A percentile compares a stretch with the other conserved stretches of the same genome.
Conservation (phyloP, 2,888 invertebrate genomes). For the Junonia oenone region DNA sequence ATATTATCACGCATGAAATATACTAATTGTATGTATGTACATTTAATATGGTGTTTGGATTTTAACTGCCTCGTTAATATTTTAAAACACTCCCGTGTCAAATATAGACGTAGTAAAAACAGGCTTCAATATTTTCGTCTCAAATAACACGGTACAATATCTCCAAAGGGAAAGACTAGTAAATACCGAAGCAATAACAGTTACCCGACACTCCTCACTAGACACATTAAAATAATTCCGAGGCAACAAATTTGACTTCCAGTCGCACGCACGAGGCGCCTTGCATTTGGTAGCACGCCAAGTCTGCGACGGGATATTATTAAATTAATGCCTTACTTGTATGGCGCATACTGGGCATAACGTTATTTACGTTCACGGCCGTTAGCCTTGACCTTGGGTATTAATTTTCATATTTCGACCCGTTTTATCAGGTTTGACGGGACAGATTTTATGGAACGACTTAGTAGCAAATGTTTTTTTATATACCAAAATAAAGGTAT, state of each 20-base stretch:
- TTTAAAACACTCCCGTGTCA: no score
- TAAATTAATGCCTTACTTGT: conserved; percentile 28
- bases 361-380: conserved; percentile 23
- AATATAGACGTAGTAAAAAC: no score
- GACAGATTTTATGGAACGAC: no score
- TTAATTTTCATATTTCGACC: background rate
- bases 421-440: background rate
- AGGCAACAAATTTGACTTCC: conserved; percentile 23
- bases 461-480: no score
- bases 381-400: conserved; percentile 3
- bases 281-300: conserved; percentile 27
- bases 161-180: no score
- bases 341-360: conserved; percentile 16
- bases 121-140: no score
- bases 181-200: background rate
- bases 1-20: no score
- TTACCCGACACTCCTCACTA: conserved; percentile 3
- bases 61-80: no score
- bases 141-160: no score
- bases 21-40: no score
- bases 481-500: no score
- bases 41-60: no score
- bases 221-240: conserved; percentile 23
- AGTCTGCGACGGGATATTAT: conserved; percentile 26
- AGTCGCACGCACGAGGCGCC: conserved; percentile 28